Conservation (phyloP, 2,797 vertebrate species). For the Pachyuromys duprasi region DNA sequence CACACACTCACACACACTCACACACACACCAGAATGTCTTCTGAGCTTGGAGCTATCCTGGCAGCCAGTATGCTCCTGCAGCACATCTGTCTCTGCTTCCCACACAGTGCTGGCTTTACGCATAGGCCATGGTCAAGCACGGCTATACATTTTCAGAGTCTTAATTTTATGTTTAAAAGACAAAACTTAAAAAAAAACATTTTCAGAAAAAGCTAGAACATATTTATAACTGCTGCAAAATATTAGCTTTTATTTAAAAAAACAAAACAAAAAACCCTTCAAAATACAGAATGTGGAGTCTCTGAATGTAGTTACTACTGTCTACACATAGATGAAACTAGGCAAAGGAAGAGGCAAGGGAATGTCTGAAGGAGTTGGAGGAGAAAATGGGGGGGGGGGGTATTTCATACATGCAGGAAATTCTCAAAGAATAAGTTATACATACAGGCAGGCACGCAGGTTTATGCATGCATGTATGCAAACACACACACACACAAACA, state of each 20-base stretch:
- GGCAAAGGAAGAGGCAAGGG: not conserved
- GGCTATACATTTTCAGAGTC: not conserved
- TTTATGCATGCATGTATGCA: not conserved
- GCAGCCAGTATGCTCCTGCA: not conserved
- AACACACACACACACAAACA: not conserved
- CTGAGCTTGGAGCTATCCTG: not conserved
- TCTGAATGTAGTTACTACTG: too few species aligned
- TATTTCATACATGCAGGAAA: not conserved
- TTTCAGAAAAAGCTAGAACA: not conserved
- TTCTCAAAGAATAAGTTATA: not conserved
- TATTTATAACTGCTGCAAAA: not conserved
- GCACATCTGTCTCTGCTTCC: not conserved
- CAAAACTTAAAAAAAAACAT: not conserved
- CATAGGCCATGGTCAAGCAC: too few species aligned
- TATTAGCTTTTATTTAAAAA: not conserved
- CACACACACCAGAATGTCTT: not conserved
- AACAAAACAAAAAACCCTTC: not conserved
- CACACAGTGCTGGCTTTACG: not conserved
- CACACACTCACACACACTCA: not conserved
- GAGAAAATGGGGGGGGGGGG: too few species aligned
- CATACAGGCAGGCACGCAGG: not conserved
- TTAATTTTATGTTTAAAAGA: not conserved
- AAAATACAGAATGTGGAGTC: not conserved
- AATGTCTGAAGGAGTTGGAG: not conserved
- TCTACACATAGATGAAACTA: not conserved